Conservation (phyloP, 2,113 vertebrate species). For the Psophia crepitans region DNA sequence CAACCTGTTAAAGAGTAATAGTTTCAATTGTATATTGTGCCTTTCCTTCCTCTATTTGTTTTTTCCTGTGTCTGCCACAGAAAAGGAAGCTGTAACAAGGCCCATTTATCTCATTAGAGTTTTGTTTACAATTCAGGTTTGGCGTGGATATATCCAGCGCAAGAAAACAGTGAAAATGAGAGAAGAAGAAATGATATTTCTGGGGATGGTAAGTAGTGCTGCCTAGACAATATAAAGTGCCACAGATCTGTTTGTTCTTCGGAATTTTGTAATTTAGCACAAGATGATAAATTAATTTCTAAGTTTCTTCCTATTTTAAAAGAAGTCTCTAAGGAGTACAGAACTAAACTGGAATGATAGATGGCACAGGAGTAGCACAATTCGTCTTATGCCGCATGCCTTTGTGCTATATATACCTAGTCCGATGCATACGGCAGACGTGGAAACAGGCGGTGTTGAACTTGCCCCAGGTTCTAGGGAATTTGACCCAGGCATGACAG, state of each 20-base stretch:
- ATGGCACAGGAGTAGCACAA: background rate
- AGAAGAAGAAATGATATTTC: constrained; percentile 83
- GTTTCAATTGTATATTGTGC: constrained; percentile 10
- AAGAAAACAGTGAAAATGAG: constrained; percentile 70
- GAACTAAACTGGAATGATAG: background rate
- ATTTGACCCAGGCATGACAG: background rate
- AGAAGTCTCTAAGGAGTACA: background rate
- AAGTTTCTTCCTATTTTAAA: background rate
- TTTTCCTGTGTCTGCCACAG: constrained; percentile 48
- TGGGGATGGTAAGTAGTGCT: constrained; percentile 82
- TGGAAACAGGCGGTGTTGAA: background rate
- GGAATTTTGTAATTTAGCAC: background rate
- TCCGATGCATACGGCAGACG: background rate
- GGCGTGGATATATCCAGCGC: constrained; percentile 76
- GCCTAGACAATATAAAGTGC: background rate
- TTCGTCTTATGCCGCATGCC: background rate
- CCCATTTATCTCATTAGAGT: constrained; percentile 48
- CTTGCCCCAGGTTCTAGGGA: background rate
- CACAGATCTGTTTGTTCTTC: background rate
- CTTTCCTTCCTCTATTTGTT: constrained; percentile 55
- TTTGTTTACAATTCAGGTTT: constrained; percentile 74
- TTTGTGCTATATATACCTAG: background rate
- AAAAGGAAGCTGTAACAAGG: constrained; percentile 43
- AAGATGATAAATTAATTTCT: background rate
- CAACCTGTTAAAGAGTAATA: constrained; percentile 8